A percentile compares a stretch with the other conserved stretches of the same genome.
These are phyloP conservation scores for Tetragnatha montana DNA, from an alignment of 2,888 invertebrate species.

Conservation along the genomic window DNA sequence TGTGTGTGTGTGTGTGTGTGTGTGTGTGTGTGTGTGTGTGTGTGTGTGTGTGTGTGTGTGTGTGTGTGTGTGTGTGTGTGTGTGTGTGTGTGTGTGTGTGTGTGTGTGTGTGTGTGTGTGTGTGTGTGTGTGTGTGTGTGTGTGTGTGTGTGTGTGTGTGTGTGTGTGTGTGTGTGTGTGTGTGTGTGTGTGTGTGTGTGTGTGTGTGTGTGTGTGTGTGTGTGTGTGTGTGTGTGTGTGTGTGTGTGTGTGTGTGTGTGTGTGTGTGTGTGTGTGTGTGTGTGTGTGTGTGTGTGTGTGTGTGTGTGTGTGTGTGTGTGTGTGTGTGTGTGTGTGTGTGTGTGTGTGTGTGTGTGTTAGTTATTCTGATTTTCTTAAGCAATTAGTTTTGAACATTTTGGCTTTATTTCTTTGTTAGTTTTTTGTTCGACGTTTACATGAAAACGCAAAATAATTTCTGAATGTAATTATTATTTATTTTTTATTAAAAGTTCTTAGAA, in stretches of 20 bases:
- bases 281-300: too few relatives aligned
- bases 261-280: too few relatives aligned
- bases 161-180: conserved; percentile 29
- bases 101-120: conserved; percentile 24
- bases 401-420: too few relatives aligned
- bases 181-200: conserved; percentile 31
- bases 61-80: conserved; percentile 21
- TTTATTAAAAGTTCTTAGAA: too few relatives aligned
- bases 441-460: too few relatives aligned
- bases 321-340: too few relatives aligned
- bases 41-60: conserved; percentile 31
- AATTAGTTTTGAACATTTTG: too few relatives aligned
- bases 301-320: too few relatives aligned
- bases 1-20: conserved; percentile 31
- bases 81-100: conserved; percentile 12
- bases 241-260: conserved; percentile 31
- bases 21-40: conserved; percentile 30
- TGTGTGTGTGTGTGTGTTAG: too few relatives aligned
- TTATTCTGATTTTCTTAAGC: too few relatives aligned
- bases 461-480: too few relatives aligned
- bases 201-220: conserved; percentile 31
- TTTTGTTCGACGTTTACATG: too few relatives aligned
- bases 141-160: conserved; percentile 33
- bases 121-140: conserved; percentile 24
- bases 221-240: conserved; percentile 31